Evolutionary conservation across 2,797 vertebrate species (phyloP), one percentile per base, ranked within the genome.

Genomic region (Paramormyrops hopkinsi): DNA sequence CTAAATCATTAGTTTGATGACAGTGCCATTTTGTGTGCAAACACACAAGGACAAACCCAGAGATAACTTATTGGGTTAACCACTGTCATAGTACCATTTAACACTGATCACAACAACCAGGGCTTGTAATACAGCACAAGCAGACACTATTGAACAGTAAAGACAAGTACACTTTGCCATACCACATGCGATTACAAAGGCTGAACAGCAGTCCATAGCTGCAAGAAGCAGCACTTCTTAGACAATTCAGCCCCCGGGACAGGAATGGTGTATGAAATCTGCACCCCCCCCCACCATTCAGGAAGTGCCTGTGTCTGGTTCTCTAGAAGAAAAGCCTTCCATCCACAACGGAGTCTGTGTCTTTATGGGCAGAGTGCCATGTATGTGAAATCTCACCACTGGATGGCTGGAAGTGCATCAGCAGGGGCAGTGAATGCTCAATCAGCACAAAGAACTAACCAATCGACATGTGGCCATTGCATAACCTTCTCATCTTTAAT

Each of bases 401-500:
- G 73, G 6, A 79, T 44, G 17, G 17, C 73, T 19, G 73, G 19
- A 79, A n/a, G 44, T 44, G 73, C 29, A 44, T n/a, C 37, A 44
- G 73, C 17, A 3, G 17, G 73, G 73, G 37, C 37, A 79, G 37
- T 44, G 73, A 44, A 44, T 41, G 37, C 5, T 44, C 73, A 44
- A 6, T 79, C 90, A 29, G n/a, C 29, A 29, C 37, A 73, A 89
- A 85, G 48, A 87, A 69, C 44, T 41, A 83, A 41, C 17, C 41
- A 46, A 69, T 44, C 37, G 6, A n/a, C 14, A n/a, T 88, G 4
- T n/a, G 53, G 14, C 8, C 76, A 86, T 88, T 86, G 88, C 89
- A 89, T 91, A 89, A 90, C 87, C 73, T 88, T 89, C 83, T 85
- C 91, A 94, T 93, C 93, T 96, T 96, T 96, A 96, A 95, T 96